Base-by-base conservation (phyloP, 2,888 invertebrate genomes). In the Limenitis camilla region DNA sequence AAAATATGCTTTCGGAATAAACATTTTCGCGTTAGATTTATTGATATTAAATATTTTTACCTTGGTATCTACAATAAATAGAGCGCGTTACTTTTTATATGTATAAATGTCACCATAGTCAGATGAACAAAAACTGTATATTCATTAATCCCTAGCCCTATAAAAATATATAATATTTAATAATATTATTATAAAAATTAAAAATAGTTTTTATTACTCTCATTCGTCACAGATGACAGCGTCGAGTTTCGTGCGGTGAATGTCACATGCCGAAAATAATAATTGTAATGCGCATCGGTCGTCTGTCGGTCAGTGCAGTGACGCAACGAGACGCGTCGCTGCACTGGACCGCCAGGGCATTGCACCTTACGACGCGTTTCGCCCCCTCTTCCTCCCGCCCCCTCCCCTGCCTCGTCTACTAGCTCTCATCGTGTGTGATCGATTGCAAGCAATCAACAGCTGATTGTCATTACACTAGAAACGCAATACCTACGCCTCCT, bases 211-310 rank as follows among this genome's bases (percentile, higher is more conserved):
- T n/a, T n/a, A n/a, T n/a, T n/a, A n/a, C 63, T 64, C 61, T 63
- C 63, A 68, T 74, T 78, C 74, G 74, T 75, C 74, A 74, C 71
- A 69, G 69, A 62, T 59, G 64, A 66, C 63, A 65, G 64, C 66
- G 65, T 66, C 59, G 62, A 61, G 60, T 40, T 65, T 75, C 78
- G 76, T 73, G 76, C 73, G 63, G 69, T 75, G 81, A 81, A 81
- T 82, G 79, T 83, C 80, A 79, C 69, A 66, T 71, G 75, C 76
- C 84, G 67, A 79, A 84, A 85, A 84, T 85, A 83, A 78, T 74
- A 68, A 68, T 62, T 59, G 52, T 61, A 54, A 54, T 58, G 67
- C 71, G 69, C 72, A 70, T 59, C 66, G 73, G 65, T 60, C 65
- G 73, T 65, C 61, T 72, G 73, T 66, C 77, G 81, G 82, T 77